A percentile compares a stretch with the other conserved stretches of the same genome.
Conservation (phyloP, 2,113 vertebrate species). For the Furnarius figulus region DNA sequence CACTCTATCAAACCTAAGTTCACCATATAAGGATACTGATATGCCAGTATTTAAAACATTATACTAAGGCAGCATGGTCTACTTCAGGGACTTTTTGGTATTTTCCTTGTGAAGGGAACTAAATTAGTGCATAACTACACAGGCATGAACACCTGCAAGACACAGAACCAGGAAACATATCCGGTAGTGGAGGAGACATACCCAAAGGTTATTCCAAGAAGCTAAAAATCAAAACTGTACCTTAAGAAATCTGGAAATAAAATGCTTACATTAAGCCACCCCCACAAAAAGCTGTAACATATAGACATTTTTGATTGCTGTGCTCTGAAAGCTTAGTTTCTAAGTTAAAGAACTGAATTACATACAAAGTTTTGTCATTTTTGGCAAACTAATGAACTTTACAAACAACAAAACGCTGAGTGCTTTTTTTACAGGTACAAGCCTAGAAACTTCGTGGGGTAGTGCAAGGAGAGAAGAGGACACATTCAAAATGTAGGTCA, state of each 20-base stretch:
- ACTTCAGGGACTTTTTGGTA: background rate
- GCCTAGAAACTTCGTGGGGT: accelerated
- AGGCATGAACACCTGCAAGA: background rate
- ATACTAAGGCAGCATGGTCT: background rate
- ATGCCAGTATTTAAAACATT: background rate
- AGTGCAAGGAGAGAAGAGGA: background rate
- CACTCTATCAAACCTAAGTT: background rate
- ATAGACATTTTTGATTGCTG: background rate
- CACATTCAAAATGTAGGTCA: background rate
- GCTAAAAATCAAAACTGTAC: background rate
- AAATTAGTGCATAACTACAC: background rate
- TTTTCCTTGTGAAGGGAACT: background rate
- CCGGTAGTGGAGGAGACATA: accelerated
- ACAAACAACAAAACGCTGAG: background rate
- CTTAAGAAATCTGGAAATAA: background rate
- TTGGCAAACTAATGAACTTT: background rate
- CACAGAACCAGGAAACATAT: background rate
- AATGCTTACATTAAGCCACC: accelerated
- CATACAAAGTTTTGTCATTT: background rate
- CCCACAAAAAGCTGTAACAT: background rate
- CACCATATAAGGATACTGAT: background rate
- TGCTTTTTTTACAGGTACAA: background rate
- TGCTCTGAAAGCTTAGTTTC: background rate
- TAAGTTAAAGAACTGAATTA: background rate
- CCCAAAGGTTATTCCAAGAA: background rate